These are phyloP conservation scores for Taenaris catops DNA, from an alignment of 2,888 invertebrate genomes.

Conservation along the genomic window DNA sequence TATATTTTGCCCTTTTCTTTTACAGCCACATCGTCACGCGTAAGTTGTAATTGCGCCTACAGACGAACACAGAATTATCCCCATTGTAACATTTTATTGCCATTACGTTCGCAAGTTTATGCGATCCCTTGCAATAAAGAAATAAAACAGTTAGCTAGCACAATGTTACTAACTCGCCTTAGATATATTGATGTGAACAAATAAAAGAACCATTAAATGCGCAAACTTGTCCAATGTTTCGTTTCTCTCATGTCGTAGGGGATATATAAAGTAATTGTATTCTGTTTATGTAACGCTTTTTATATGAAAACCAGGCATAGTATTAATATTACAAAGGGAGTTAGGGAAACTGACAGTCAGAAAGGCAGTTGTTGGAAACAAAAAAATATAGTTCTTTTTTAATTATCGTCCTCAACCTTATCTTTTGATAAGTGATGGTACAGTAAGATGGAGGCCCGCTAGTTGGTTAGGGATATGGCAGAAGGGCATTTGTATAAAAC, in stretches of 20 bases:
- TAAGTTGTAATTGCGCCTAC: constrained; percentile 27
- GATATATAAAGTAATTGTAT: constrained; percentile 3
- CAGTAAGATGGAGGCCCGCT: too few relatives aligned
- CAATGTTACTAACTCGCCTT: constrained; percentile 55
- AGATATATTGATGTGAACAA: constrained; percentile 68
- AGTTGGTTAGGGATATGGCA: too few relatives aligned
- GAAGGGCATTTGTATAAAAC: too few relatives aligned
- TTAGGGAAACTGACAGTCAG: too few relatives aligned
- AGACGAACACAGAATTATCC: constrained; percentile 38
- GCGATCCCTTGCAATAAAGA: constrained; percentile 75
- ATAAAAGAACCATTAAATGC: constrained; percentile 70
- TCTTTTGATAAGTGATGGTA: too few relatives aligned
- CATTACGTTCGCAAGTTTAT: constrained; percentile 61
- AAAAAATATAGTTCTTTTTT: too few relatives aligned
- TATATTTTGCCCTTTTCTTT: constrained; percentile 5
- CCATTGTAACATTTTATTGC: constrained; percentile 61
- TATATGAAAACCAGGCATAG: too few relatives aligned
- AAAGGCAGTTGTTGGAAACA: too few relatives aligned
- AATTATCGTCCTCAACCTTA: too few relatives aligned
- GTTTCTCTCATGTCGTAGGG: constrained; percentile 41
- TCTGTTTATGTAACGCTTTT: not conserved
- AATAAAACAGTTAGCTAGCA: constrained; percentile 75
- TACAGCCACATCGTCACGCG: constrained; percentile 1
- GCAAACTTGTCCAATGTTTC: constrained; percentile 65
- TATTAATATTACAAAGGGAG: too few relatives aligned